These are phyloP conservation scores for Drosophila pachea DNA, from an alignment of 1,140 invertebrate species.

Conservation along the genomic window DNA sequence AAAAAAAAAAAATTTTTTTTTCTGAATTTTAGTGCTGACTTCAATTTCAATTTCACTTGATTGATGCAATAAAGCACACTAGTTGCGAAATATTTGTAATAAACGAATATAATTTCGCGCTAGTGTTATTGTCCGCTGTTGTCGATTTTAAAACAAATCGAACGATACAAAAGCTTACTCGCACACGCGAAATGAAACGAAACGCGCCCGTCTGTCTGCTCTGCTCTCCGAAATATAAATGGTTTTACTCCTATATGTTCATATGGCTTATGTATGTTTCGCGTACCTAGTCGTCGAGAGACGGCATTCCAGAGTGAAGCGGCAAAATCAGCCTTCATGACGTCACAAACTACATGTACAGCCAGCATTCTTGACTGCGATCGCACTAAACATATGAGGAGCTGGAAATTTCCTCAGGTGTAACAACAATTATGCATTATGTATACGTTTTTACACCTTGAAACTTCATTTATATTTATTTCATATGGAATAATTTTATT, in stretches of 20 bases:
- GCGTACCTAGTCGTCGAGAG: constrained; percentile 2
- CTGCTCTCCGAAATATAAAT: constrained; percentile 54
- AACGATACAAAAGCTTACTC: constrained; percentile 39
- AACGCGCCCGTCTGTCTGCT: constrained; percentile 53
- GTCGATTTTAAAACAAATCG: constrained; percentile 75
- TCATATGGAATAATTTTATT: not conserved
- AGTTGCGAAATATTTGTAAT: constrained; percentile 57
- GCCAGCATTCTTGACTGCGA: not conserved
- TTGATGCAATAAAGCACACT: constrained; percentile 43
- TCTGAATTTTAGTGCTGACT: constrained; percentile 32
- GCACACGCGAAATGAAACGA: constrained; percentile 42
- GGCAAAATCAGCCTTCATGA: not conserved
- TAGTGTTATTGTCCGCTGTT: constrained; percentile 12
- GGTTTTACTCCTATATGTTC: constrained; percentile 29
- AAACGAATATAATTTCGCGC: constrained; percentile 46
- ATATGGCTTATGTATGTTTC: constrained; percentile 36
- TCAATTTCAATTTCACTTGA: constrained; percentile 34
- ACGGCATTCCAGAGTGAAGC: not conserved
- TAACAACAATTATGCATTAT: not conserved
- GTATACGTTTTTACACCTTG: not conserved
- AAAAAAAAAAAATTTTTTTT: constrained; percentile 17
- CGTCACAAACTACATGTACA: constrained; percentile 5
- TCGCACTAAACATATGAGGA: not conserved
- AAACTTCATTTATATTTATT: not conserved
- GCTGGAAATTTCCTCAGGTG: not conserved